Base-by-base conservation (phyloP, 2,797 vertebrate genomes). In the Paramormyrops hopkinsi region DNA sequence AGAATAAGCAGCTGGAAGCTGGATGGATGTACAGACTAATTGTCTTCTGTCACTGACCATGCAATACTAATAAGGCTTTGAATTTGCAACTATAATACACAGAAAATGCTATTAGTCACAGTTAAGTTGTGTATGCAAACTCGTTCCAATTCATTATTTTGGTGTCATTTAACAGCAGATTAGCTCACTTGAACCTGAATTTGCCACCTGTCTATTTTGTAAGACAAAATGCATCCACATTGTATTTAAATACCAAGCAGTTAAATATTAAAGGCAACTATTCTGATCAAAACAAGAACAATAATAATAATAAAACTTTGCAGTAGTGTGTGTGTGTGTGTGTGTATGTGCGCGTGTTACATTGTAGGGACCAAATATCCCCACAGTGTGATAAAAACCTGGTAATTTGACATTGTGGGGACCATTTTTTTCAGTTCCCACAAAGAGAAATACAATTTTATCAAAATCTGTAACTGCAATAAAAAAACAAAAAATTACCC, bases 1-100 rank as follows among this genome's bases (percentile, higher is more conserved):
- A 79, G 73, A 46, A 46, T 46, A 46, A 79, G 73, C 41, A 41
- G 37, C 41, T 79, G 33, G 41, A 79, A 79, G 41, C 33, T 41
- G 37, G 41, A 44, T 79, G 73, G 73, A 79, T 79, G 37, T 79
- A 79, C 37, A 46, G 37, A 79, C 37, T 51, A 25, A 48, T n/a
- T 86, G 22, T 86, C 83, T 54, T 56, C 86, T 87, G 51, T 44
- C 86, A 87, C 53, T 54, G 51, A 37, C 53, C 51, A 87, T 87
- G 53, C 53, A 59, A 87, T 44, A 87, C 51, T 54, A 87, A 56
- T 56, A 87, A 54, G 29, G 48, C 85, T 87, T 56, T 14, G 51
- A 29, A 87, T 87, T 41, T 87, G 25, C 53, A 37, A 56, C 50
- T 41, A 14, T 33, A 41, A 87, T 59, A 87, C 48, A 54, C 25